These are phyloP conservation scores for Montipora foliosa DNA, from an alignment of 64 coral and sea anemone species.

Conservation along the genomic window DNA sequence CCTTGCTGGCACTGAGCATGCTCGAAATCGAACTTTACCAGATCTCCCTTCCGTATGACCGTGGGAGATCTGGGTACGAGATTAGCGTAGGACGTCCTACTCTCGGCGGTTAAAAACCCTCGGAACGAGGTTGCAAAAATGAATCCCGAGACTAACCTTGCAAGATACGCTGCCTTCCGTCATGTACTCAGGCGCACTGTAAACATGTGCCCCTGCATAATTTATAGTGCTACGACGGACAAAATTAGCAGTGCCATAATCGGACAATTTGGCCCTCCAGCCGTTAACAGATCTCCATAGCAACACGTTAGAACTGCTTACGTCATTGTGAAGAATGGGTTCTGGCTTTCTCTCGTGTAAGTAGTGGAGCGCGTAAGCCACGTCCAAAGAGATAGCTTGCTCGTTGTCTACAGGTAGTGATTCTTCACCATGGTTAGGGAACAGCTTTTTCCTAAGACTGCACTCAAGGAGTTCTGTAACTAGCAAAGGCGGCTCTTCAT, in stretches of 20 bases:
- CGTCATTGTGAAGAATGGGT: constrained; percentile 67
- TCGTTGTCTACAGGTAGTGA: neutral
- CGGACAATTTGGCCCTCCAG: constrained; percentile 70
- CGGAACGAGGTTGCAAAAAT: no score
- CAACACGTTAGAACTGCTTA: constrained; percentile 73
- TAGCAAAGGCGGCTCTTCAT: constrained; percentile 34
- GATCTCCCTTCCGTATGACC: no score
- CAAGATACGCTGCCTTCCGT: neutral
- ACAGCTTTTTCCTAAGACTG: constrained; percentile 26
- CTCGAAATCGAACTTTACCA: no score
- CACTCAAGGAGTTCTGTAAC: constrained; percentile 71
- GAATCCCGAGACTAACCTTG: neutral
- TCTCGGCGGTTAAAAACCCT: no score
- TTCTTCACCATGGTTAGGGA: neutral
- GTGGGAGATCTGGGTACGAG: no score
- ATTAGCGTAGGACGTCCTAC: no score
- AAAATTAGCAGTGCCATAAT: constrained; percentile 70
- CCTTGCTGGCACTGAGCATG: no score
- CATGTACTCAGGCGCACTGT: neutral
- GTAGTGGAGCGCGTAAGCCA: neutral
- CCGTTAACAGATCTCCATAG: constrained; percentile 27
- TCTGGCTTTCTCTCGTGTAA: neutral
- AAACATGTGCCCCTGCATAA: constrained; percentile 4
- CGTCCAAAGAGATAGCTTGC: neutral
- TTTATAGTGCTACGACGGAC: neutral